phyloP scores from a whole-genome alignment of 2,888 invertebrate genomes.

The Choreutis nemorana region DNA sequence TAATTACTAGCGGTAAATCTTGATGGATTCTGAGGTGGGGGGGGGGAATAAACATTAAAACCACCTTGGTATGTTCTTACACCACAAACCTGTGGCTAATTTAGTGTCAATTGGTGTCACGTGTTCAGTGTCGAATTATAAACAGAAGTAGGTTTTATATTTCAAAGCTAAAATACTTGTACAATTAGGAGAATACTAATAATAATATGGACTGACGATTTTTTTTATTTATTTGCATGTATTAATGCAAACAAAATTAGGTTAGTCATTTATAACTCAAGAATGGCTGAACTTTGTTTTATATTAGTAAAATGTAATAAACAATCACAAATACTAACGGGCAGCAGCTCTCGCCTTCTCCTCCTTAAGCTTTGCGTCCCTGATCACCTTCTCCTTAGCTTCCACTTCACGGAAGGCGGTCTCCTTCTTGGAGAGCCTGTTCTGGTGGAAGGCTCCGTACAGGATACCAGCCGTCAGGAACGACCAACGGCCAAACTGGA shows the following conservation, averaged over 20 bases:
- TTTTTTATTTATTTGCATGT: neutral
- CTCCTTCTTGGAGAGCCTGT: slow-evolving; percentile 73
- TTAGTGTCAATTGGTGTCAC: no score
- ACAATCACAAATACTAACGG: slow-evolving; percentile 25
- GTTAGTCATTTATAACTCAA: no score
- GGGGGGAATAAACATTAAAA: no score
- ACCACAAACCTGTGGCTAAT: no score
- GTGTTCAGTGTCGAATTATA: neutral
- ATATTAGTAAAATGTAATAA: no score
- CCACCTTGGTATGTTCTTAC: no score
- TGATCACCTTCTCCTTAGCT: slow-evolving; percentile 70
- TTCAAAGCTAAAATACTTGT: neutral
- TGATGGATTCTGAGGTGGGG: no score
- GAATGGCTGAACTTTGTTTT: no score
- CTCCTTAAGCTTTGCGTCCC: slow-evolving; percentile 75
- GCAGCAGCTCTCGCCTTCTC: slow-evolving; percentile 73
- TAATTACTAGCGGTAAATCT: no score
- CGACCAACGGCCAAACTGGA: slow-evolving; percentile 84
- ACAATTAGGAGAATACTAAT: neutral
- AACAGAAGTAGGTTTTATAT: neutral
- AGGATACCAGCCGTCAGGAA: slow-evolving; percentile 75
- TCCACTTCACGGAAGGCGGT: slow-evolving; percentile 71
- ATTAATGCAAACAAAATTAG: neutral
- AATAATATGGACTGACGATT: neutral
- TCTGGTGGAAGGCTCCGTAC: slow-evolving; percentile 80